These are phyloP conservation scores for Coelogynopora nodosa DNA, from an alignment of 2,888 invertebrate species.

Conservation along the genomic window DNA sequence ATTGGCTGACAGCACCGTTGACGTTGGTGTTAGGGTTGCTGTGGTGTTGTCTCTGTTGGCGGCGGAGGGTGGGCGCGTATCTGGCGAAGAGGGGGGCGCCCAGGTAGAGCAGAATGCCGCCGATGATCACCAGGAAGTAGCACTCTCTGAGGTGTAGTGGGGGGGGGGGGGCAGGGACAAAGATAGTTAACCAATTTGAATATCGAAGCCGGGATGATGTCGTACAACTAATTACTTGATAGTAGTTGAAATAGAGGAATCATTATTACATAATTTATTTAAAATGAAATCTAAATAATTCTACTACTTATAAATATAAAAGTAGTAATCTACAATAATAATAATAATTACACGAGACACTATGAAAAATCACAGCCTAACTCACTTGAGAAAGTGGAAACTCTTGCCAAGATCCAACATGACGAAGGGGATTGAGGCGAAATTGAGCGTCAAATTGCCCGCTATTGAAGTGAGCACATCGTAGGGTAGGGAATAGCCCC, in stretches of 20 bases:
- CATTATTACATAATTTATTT: neutral
- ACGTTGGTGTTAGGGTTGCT: no score
- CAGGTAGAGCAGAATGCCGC: neutral
- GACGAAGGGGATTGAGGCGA: neutral
- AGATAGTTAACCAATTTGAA: no score
- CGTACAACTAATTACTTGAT: no score
- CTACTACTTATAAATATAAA: neutral
- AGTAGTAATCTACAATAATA: neutral
- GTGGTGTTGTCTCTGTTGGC: no score
- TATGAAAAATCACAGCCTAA: neutral
- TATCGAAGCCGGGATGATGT: no score
- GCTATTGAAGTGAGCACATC: neutral
- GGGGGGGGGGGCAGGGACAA: no score
- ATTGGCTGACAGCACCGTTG: no score
- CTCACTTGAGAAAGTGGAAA: neutral
- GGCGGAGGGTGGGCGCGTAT: neutral
- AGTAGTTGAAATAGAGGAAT: neutral
- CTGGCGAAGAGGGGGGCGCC: neutral
- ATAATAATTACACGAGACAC: neutral
- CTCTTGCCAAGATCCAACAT: neutral
- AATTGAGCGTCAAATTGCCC: neutral
- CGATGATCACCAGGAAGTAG: neutral
- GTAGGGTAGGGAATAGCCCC: neutral
- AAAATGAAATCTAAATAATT: neutral
- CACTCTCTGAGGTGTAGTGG: neutral